Conservation (phyloP, 2,113 vertebrate genomes). For the Puntigrus tetrazona region DNA sequence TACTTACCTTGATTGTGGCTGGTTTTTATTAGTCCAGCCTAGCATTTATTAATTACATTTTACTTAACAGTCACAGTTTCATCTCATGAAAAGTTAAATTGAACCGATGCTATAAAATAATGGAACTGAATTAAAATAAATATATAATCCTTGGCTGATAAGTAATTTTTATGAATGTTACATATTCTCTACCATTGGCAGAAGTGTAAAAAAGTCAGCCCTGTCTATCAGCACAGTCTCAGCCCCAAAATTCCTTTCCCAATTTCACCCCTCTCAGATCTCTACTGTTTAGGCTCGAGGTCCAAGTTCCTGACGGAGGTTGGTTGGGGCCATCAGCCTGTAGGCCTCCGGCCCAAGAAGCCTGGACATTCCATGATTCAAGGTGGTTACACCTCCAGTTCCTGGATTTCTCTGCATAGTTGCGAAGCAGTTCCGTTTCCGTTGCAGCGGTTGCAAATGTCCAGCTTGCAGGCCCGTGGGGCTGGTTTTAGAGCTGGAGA, state of each 20-base stretch:
- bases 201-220: background rate
- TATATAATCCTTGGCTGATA: background rate
- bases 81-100: background rate
- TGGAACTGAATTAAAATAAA: background rate
- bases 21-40: too few relatives aligned
- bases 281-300: slow-evolving; percentile 39
- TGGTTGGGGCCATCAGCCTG: slow-evolving; percentile 15
- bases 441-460: slow-evolving; percentile 79
- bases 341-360: background rate
- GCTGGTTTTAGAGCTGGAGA: slow-evolving; percentile 70
- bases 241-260: slow-evolving; percentile 38
- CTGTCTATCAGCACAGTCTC: background rate
- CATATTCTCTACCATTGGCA: background rate
- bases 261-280: slow-evolving; percentile 21
- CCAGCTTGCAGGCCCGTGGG: slow-evolving; percentile 71
- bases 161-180: background rate
- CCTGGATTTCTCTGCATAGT: slow-evolving; percentile 73
- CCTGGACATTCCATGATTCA: background rate
- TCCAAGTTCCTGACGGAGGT: slow-evolving; percentile 38
- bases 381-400: slow-evolving; percentile 74
- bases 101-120: background rate
- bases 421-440: slow-evolving; percentile 78
- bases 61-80: background rate
- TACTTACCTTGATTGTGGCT: too few relatives aligned
- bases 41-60: background rate